Conservation (phyloP, 2,797 vertebrate genomes). For the Philypnodon macrostomus region DNA sequence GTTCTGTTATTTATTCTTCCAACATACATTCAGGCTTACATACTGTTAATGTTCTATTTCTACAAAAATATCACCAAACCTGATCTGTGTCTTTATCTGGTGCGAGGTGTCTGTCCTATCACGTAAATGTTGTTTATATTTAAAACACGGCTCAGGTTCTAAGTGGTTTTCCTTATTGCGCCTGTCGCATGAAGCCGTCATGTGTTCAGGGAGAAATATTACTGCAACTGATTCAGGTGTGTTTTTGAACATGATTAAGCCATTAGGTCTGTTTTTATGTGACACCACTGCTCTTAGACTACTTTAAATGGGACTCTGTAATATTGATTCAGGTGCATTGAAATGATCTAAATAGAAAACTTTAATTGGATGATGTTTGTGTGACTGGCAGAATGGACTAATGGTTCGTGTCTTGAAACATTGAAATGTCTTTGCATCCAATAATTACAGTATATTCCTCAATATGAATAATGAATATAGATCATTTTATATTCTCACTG, state of each 20-base stretch:
- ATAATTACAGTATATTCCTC: constrained; percentile 72
- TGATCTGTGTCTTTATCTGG: constrained; percentile 51
- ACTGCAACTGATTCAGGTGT: constrained; percentile 29
- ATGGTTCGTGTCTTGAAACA: constrained; percentile 50
- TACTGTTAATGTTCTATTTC: neutral
- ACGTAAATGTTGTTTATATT: constrained; percentile 68
- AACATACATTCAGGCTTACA: neutral
- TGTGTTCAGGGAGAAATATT: constrained; percentile 37
- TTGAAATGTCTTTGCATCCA: constrained; percentile 62
- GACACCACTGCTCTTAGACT: constrained; percentile 1
- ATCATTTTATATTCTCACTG: constrained; percentile 78
- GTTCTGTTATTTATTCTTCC: no score
- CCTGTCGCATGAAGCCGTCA: constrained; percentile 42
- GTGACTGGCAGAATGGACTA: constrained; percentile 17
- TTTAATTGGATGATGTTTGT: neutral
- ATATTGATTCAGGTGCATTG: constrained; percentile 21
- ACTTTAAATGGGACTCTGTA: constrained; percentile 12
- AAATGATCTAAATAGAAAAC: constrained; percentile 17
- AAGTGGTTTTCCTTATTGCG: constrained; percentile 69
- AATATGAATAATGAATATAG: constrained; percentile 74
- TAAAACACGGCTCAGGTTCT: constrained; percentile 68
- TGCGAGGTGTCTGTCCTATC: constrained; percentile 55
- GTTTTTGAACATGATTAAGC: constrained; percentile 29
- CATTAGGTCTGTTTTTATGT: constrained; percentile 23
- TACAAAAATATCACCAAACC: constrained; percentile 41